Base-by-base conservation (phyloP, 92 coral and sea anemone species). In the Heliopora coerulea region DNA sequence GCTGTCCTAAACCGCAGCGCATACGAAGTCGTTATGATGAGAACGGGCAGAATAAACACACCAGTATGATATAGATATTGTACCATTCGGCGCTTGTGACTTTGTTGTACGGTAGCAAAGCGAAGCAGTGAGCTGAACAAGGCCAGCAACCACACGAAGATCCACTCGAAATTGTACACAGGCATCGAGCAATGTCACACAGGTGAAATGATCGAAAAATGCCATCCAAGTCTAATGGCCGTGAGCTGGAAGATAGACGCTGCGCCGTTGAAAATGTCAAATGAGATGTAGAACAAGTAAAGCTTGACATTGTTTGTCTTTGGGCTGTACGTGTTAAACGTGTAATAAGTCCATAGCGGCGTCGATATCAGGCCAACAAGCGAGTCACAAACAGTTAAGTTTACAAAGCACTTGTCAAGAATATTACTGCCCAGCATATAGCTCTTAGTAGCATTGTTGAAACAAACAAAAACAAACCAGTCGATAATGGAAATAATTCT, bases 221-320 rank as follows among this genome's bases (percentile, higher is more conserved):
- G 88, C 11, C 97, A 69, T 37, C 88, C 97, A 19, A 88, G 78
- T 17, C 97, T 88, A 40, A 91, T 91, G n/a, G 93, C 83, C 33
- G 97, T 88, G 0, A 91, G 74, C 29, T 85, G 97, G 49, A 91
- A 83, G 48, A 91, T 91, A 20, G 90, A 88, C 15, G 97, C 93
- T 17, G 82, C 84, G 20, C 97, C 97, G 49, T 88, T 83, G 79
- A 91, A 91, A 18, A 91, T 91, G 48, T 91, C 97, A 50, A 83
- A 72, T 8, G 92, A 82, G 24, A 80, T 83, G 62, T 88, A 91
- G 68, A 91, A 91, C 64, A 75, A 76, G 49, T 74, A 81, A 34
- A 75, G 76, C 17, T 56, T 46, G 27, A 59, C 26, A 62, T 78
- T 54, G 14, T 72, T 3, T 10, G 44, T 61, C 18, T 48, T 63